phyloP scores from a whole-genome alignment of 2,797 vertebrate species.

The Sebastes taczanowskii region DNA sequence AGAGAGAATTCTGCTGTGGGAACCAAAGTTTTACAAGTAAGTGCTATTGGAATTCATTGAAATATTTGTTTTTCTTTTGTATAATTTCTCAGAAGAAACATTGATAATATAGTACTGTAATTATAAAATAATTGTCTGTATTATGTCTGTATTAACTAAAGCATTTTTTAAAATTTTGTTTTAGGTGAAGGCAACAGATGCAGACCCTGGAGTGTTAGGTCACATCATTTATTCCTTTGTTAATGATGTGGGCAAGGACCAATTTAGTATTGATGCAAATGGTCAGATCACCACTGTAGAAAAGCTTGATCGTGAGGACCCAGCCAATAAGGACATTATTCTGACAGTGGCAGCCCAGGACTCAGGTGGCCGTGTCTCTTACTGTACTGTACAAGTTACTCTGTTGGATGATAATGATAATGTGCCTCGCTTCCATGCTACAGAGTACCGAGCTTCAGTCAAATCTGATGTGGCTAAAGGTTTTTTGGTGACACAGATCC shows the following conservation, averaged over 20 bases:
- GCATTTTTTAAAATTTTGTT: background rate
- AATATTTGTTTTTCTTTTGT: background rate
- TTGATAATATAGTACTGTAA: background rate
- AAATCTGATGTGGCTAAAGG: constrained; percentile 91
- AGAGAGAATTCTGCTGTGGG: constrained; percentile 90
- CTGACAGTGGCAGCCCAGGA: constrained; percentile 90
- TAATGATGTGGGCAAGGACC: constrained; percentile 90
- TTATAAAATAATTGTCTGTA: background rate
- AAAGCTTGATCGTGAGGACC: constrained; percentile 91
- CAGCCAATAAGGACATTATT: constrained; percentile 84
- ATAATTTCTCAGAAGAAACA: background rate
- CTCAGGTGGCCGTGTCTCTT: constrained; percentile 89
- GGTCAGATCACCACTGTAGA: constrained; percentile 92
- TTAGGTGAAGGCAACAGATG: constrained; percentile 89
- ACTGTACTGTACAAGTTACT: constrained; percentile 88
- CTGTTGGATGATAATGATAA: constrained; percentile 97
- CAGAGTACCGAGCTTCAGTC: constrained; percentile 92
- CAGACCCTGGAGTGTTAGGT: constrained; percentile 89
- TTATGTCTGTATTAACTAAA: background rate
- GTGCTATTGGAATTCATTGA: constrained; percentile 45
- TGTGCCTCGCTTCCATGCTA: constrained; percentile 85
- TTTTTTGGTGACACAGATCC: constrained; percentile 92
- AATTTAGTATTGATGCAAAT: constrained; percentile 89
- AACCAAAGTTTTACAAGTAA: constrained; percentile 89
- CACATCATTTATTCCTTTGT: constrained; percentile 90